Base-by-base conservation (phyloP, 2,888 invertebrate genomes). In the Mythimna vitellina region DNA sequence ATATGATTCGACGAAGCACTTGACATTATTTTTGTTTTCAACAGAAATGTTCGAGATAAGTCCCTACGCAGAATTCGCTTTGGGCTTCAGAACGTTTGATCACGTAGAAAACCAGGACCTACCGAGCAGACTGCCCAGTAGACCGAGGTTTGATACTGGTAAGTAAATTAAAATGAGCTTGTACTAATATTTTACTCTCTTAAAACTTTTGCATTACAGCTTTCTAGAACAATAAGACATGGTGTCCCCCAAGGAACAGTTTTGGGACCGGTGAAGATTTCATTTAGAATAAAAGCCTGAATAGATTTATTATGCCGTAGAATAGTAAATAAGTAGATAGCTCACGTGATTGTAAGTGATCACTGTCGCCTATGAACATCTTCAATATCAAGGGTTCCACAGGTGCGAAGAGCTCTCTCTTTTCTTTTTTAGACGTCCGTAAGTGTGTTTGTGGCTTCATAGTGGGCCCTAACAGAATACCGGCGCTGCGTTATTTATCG, bases 31-130 rank as follows among this genome's bases (percentile, higher is more conserved):
- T 5, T 32, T 38, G 46, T 29, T 61, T 61, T 63, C 20, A 46
- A 8, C 86, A 96, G 96, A 96, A 93, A 96, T 96, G 96, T 96
- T 96, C 90, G 96, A 96, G 89, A 96, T 96, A 73, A 96, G 96
- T 83, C 96, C 96, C 3, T 96, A 96, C 82, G 96, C 96, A 0
- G 96, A 96, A 81, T 96, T 96, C 65, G 96, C 96, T 2, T 91
- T 96, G 60, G 96, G 96, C 4, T 96, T 96, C 86, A 89, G 96
- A 8, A 95, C 96, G 0, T 96, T 96, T 71, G 96, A 96, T 73
- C 96, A 96, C 79, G 96, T 94, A 17, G 96, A 96, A 49, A 96
- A 96, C 79, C 96, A 96, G 77, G 96, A 96, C 80, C 85, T 96
- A 71, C 96, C 96, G 0, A 94, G 93, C 73, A 88, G 95, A 68